Conservation (phyloP, 2,888 invertebrate genomes). For the Cyrtodaria siliqua region DNA sequence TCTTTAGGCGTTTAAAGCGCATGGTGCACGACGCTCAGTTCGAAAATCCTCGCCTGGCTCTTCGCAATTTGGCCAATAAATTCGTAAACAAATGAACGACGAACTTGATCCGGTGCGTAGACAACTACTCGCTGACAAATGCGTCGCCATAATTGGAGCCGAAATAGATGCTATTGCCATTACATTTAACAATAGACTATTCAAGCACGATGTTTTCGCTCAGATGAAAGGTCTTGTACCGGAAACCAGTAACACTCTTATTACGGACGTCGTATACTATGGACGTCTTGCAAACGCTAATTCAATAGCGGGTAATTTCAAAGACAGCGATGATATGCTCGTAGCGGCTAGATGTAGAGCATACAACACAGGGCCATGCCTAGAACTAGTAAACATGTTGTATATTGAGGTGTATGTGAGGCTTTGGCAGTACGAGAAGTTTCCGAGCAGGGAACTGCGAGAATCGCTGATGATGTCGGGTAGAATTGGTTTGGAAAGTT, state of each 20-base stretch:
- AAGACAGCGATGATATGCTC: slow-evolving; percentile 43
- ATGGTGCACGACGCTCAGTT: slow-evolving; percentile 51
- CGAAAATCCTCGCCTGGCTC: slow-evolving; percentile 33
- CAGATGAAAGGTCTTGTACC: slow-evolving; percentile 44
- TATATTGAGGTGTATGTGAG: slow-evolving; percentile 63
- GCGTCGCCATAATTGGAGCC: slow-evolving; percentile 31
- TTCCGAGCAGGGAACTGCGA: slow-evolving; percentile 27
- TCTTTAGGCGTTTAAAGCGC: slow-evolving; percentile 36
- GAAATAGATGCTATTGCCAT: slow-evolving; percentile 38
- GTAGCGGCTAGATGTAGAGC: slow-evolving; percentile 50
- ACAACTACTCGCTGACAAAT: slow-evolving; percentile 43
- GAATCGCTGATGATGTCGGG: slow-evolving; percentile 51
- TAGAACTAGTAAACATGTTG: slow-evolving; percentile 63
- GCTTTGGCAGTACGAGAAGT: slow-evolving; percentile 60
- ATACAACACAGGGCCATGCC: slow-evolving; percentile 44
- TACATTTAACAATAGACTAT: slow-evolving; percentile 47
- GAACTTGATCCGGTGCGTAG: slow-evolving; percentile 34
- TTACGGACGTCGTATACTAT: slow-evolving; percentile 49
- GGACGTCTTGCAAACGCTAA: slow-evolving; percentile 55
- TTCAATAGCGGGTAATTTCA: slow-evolving; percentile 42
- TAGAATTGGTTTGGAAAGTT: slow-evolving; percentile 49
- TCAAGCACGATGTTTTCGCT: slow-evolving; percentile 41
- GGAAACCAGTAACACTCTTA: slow-evolving; percentile 42
- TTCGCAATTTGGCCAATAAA: slow-evolving; percentile 40
- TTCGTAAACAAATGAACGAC: slow-evolving; percentile 15